These are phyloP conservation scores for Mactromeris polynyma DNA, from an alignment of 2,888 invertebrate genomes.

Conservation along the genomic window DNA sequence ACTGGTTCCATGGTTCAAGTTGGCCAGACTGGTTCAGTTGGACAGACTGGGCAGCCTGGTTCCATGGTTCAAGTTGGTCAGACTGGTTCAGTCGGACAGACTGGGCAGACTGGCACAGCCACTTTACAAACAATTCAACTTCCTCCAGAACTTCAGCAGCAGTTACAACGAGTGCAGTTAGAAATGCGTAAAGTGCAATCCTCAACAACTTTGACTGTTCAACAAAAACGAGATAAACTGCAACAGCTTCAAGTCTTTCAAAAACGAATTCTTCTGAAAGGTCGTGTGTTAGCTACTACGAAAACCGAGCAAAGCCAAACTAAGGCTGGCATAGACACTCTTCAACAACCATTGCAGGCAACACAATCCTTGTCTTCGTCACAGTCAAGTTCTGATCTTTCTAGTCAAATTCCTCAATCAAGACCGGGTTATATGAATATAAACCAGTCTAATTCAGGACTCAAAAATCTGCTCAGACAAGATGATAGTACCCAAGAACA, in stretches of 20 bases:
- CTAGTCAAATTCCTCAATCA: slow-evolving; percentile 11
- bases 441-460: slow-evolving; percentile 12
- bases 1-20: background rate
- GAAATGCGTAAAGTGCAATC: slow-evolving; percentile 91
- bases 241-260: slow-evolving; percentile 91
- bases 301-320: slow-evolving; percentile 55
- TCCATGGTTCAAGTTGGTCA: background rate
- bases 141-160: slow-evolving; percentile 71
- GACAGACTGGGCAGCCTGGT: background rate
- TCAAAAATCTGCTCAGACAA: slow-evolving; percentile 36
- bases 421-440: background rate
- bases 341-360: background rate
- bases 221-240: slow-evolving; percentile 89
- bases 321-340: background rate
- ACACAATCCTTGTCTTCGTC: background rate
- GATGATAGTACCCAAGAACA: slow-evolving; percentile 25
- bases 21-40: background rate
- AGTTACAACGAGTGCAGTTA: slow-evolving; percentile 89
- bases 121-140: slow-evolving; percentile 73
- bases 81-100: background rate
- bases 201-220: slow-evolving; percentile 88
- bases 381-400: slow-evolving; percentile 11
- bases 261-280: slow-evolving; percentile 91
- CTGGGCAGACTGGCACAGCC: slow-evolving; percentile 54
- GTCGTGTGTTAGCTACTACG: slow-evolving; percentile 89